Percentiles rank a stretch among this genome's conserved stretches.
Evolutionary conservation across 2,797 vertebrate species (phyloP).

Genomic region (Saguinus oedipus): DNA sequence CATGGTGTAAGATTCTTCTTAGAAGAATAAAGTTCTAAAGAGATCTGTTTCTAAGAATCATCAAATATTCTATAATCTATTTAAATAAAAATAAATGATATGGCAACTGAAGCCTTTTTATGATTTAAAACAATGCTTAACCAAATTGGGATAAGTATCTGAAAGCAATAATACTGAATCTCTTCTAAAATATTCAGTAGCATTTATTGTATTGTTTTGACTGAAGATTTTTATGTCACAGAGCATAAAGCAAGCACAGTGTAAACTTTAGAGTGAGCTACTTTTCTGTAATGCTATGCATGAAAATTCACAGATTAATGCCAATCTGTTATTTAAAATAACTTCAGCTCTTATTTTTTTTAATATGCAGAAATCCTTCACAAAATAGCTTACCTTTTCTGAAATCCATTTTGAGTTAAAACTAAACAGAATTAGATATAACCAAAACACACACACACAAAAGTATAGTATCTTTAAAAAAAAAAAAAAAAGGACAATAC

Average conservation of each 20-base stretch:
- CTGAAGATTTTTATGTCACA: background rate
- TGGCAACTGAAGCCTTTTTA: background rate
- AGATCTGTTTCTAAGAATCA: background rate
- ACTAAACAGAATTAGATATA: conserved; percentile 4
- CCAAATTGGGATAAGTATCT: background rate
- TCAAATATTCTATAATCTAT: conserved; percentile 23
- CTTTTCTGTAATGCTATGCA: background rate
- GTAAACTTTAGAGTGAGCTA: background rate
- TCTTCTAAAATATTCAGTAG: background rate
- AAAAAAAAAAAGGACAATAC: background rate
- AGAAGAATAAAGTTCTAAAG: background rate
- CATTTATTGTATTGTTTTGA: conserved; percentile 12
- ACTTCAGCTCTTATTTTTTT: background rate
- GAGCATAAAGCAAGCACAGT: background rate
- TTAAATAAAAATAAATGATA: conserved; percentile 31
- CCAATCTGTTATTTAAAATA: conserved; percentile 38
- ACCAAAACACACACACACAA: conserved; percentile 7
- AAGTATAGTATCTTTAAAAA: background rate
- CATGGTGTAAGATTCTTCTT: background rate
- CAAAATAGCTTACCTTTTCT: conserved; percentile 40
- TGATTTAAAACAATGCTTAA: background rate
- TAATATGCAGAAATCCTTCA: background rate
- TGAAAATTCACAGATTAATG: background rate
- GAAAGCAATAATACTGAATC: background rate
- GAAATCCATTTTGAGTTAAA: conserved; percentile 8